phyloP scores from a whole-genome alignment of 2,888 invertebrate species.

The Ectropis crepuscularia region DNA sequence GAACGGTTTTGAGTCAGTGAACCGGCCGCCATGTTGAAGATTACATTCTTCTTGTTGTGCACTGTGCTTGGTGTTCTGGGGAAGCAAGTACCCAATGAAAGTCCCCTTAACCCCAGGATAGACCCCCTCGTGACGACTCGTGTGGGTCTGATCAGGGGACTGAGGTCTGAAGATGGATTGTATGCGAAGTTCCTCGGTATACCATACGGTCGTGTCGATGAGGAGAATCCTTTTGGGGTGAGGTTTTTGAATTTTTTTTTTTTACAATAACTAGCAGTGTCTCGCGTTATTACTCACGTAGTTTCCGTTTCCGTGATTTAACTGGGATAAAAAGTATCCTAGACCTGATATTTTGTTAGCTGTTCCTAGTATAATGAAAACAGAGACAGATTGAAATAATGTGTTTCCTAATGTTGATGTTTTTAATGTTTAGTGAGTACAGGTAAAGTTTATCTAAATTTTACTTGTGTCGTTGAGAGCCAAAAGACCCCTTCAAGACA shows the following conservation, averaged over 20 bases:
- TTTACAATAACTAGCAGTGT: background rate
- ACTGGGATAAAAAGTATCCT: no score
- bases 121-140: slow-evolving; percentile 40
- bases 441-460: no score
- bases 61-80: slow-evolving; percentile 3
- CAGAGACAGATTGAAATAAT: no score
- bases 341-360: no score
- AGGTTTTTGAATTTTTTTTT: slow-evolving; percentile 15
- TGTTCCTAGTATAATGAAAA: no score
- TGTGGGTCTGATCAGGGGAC: slow-evolving; percentile 47
- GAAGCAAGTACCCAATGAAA: background rate
- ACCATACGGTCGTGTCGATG: slow-evolving; percentile 48
- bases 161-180: slow-evolving; percentile 28
- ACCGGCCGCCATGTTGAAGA: slow-evolving; percentile 8
- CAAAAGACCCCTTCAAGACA: no score
- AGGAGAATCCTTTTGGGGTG: slow-evolving; percentile 48
- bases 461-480: no score
- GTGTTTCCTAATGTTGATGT: no score
- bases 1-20: background rate
- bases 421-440: no score
- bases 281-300: no score
- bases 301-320: no score
- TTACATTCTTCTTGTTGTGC: slow-evolving; percentile 9
- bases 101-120: slow-evolving; percentile 3
- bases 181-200: slow-evolving; percentile 50